Conservation (phyloP, 2,888 invertebrate genomes). For the Hoplodrina ambigua region DNA sequence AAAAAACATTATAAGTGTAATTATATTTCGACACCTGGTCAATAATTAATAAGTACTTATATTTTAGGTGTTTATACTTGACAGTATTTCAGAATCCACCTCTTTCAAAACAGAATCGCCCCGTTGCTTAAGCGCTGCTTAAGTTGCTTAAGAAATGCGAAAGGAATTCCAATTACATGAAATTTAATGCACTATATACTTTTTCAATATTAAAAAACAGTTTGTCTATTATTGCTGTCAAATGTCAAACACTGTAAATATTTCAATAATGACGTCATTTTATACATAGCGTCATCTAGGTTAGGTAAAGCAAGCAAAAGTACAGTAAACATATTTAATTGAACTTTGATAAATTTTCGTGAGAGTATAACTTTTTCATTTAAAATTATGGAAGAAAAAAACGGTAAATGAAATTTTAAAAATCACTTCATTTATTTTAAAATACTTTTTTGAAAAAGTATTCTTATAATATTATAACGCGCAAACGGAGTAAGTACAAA, state of each 20-base stretch:
- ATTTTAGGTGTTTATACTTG: no score
- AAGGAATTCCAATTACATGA: not conserved
- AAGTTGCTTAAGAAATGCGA: no score
- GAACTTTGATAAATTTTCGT: conserved; percentile 27
- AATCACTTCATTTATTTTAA: not conserved
- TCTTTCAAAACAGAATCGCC: no score
- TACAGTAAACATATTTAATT: not conserved
- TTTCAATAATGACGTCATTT: conserved; percentile 14
- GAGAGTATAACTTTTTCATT: conserved; percentile 1
- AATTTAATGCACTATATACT: not conserved
- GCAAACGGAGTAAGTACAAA: conserved; percentile 12
- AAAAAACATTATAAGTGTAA: no score
- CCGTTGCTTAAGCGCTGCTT: no score
- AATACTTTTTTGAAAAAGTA: not conserved
- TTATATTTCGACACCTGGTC: no score
- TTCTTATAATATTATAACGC: not conserved
- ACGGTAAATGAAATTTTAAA: conserved; percentile 33
- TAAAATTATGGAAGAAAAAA: conserved; percentile 43
- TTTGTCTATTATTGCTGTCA: conserved; percentile 20
- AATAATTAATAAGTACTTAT: no score
- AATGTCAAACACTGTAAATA: conserved; percentile 43
- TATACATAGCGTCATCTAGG: not conserved
- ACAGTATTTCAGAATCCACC: no score
- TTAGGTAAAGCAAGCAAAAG: conserved; percentile 2
- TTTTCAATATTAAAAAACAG: conserved; percentile 1